Conservation (phyloP, 2,113 vertebrate species). For the Pica pica region DNA sequence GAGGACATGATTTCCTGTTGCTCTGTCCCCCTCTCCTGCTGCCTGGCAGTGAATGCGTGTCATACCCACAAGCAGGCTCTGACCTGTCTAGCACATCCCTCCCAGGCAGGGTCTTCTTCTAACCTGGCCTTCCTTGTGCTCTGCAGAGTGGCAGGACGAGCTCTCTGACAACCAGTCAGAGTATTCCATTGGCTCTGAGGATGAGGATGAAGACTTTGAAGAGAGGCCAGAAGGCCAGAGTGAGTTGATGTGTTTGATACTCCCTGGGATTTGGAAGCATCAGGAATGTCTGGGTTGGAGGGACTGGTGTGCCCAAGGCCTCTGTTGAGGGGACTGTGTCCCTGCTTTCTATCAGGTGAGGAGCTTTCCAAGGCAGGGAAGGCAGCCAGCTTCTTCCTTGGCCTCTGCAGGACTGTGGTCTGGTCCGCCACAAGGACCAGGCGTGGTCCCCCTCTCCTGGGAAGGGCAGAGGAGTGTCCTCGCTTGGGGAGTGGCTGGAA, state of each 20-base stretch:
- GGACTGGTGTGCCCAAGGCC: neutral
- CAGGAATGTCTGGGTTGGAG: neutral
- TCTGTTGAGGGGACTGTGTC: fast-evolving
- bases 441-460: neutral
- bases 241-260: conserved; percentile 38
- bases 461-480: neutral
- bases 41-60: neutral
- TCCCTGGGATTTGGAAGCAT: neutral
- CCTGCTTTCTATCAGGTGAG: neutral
- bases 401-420: neutral
- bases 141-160: conserved; percentile 94
- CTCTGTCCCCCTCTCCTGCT: neutral
- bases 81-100: neutral
- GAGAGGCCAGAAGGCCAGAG: conserved; percentile 92
- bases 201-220: conserved; percentile 98
- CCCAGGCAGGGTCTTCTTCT: neutral
- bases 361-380: neutral
- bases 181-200: conserved; percentile 97
- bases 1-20: neutral
- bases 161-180: conserved; percentile 98
- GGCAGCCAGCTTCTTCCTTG: neutral
- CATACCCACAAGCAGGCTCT: neutral
- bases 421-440: neutral
- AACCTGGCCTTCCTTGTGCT: neutral
- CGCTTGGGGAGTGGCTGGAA: neutral